These are phyloP conservation scores for Oxyura jamaicensis DNA, from an alignment of 2,113 vertebrate species.

Conservation along the genomic window DNA sequence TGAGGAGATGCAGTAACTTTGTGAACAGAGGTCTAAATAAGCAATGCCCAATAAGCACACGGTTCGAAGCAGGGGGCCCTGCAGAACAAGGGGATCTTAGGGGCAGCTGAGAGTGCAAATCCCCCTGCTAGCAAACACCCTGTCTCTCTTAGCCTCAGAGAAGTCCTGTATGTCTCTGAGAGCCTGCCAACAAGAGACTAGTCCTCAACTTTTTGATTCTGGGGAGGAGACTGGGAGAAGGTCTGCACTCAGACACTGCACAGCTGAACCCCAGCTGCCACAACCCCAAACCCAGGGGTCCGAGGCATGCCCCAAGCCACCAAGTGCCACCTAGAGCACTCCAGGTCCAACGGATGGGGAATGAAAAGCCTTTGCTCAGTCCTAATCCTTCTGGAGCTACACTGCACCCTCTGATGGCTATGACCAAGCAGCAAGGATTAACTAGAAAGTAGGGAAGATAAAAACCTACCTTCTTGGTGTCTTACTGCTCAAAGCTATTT, in stretches of 20 bases:
- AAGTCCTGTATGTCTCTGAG: not conserved
- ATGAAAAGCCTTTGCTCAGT: not conserved
- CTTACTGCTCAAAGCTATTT: not conserved
- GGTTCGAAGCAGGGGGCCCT: not conserved
- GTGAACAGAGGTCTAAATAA: not conserved
- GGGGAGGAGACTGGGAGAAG: not conserved
- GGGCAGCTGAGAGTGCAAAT: not conserved
- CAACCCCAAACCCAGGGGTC: not conserved
- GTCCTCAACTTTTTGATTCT: not conserved
- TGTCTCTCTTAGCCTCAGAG: not conserved
- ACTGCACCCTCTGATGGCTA: not conserved
- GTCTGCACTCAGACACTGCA: not conserved
- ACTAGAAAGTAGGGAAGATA: not conserved
- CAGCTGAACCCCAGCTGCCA: not conserved
- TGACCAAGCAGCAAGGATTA: not conserved
- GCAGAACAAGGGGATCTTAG: not conserved
- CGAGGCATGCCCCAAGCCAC: not conserved
- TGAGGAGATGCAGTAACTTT: not conserved
- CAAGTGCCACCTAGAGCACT: not conserved
- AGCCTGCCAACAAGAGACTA: not conserved
- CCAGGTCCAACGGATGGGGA: not conserved
- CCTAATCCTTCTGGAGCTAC: not conserved
- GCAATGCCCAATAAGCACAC: not conserved
- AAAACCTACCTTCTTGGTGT: not conserved
- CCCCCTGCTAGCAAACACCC: not conserved